Evolutionary conservation across 2,797 vertebrate genomes (phyloP).

Genomic region (Propithecus deckenii): DNA sequence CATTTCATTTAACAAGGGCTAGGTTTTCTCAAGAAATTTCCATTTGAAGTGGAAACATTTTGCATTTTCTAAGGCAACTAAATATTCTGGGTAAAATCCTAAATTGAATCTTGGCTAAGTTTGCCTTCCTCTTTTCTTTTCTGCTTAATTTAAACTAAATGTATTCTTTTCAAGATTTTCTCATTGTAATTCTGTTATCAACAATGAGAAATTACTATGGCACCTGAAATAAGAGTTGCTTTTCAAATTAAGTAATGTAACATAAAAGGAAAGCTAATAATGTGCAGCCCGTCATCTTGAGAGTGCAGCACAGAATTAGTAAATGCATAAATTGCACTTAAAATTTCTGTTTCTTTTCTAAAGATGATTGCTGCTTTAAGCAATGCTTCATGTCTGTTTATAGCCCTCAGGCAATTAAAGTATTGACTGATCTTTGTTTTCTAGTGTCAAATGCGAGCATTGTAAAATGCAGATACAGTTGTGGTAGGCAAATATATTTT

Average conservation of each 20-base stretch:
- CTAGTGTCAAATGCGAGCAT: constrained; percentile 17
- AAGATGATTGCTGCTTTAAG: constrained; percentile 48
- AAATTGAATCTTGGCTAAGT: constrained; percentile 60
- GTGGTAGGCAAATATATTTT: constrained; percentile 32
- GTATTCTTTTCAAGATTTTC: constrained; percentile 66
- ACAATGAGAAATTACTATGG: constrained; percentile 75
- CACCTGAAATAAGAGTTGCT: constrained; percentile 76
- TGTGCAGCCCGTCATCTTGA: constrained; percentile 40
- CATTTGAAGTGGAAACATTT: constrained; percentile 49
- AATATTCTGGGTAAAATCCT: constrained; percentile 61
- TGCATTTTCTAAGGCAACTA: constrained; percentile 58
- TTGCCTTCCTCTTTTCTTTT: constrained; percentile 51
- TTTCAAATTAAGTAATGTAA: constrained; percentile 76
- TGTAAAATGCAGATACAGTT: neutral
- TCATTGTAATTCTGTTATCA: constrained; percentile 70
- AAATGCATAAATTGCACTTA: constrained; percentile 69
- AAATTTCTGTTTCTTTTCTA: constrained; percentile 52
- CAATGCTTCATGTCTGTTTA: constrained; percentile 43
- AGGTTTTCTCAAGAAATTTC: constrained; percentile 39
- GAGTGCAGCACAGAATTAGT: constrained; percentile 36
- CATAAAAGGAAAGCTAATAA: constrained; percentile 76
- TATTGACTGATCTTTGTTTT: constrained; percentile 48
- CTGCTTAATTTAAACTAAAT: constrained; percentile 63
- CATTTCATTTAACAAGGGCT: constrained; percentile 28
- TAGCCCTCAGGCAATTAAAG: constrained; percentile 51